phyloP scores from a whole-genome alignment of 2,797 vertebrate species.

The Cyclopterus lumpus region DNA sequence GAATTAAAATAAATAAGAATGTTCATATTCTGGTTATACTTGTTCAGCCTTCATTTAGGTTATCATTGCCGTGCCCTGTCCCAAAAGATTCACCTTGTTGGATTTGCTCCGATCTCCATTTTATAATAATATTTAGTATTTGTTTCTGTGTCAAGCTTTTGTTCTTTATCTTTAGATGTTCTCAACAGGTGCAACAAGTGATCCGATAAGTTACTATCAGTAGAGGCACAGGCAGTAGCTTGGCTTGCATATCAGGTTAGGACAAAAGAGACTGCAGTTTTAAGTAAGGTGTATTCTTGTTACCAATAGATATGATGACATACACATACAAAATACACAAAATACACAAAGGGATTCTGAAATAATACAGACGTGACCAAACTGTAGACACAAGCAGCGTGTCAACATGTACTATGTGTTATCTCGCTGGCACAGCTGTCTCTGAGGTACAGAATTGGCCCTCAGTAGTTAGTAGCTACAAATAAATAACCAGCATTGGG shows the following conservation, averaged over 20 bases:
- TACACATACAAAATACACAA: background rate
- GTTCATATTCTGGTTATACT: conserved; percentile 20
- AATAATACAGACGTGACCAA: conserved; percentile 41
- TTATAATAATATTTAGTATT: background rate
- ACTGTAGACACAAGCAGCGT: conserved; percentile 28
- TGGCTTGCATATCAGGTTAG: conserved; percentile 36
- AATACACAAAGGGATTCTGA: conserved; percentile 33
- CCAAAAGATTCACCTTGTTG: background rate
- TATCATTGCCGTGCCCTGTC: background rate
- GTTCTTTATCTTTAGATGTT: conserved; percentile 32
- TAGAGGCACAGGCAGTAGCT: conserved; percentile 32
- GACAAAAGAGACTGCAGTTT: conserved; percentile 26
- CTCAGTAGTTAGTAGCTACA: conserved; percentile 3
- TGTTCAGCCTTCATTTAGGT: background rate
- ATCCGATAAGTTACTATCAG: conserved; percentile 56
- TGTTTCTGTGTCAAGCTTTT: background rate
- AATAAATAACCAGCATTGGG: conserved; percentile 34
- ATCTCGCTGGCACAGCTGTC: conserved; percentile 67
- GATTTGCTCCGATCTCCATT: conserved; percentile 3
- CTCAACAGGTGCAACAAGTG: conserved; percentile 15
- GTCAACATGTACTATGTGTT: conserved; percentile 55
- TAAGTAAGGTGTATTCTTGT: conserved; percentile 14
- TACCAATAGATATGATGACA: conserved; percentile 17
- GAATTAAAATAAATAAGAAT: background rate
- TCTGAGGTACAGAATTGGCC: conserved; percentile 28